Base-by-base conservation (phyloP, 2,113 vertebrate genomes). In the Pachycephala philippinensis region DNA sequence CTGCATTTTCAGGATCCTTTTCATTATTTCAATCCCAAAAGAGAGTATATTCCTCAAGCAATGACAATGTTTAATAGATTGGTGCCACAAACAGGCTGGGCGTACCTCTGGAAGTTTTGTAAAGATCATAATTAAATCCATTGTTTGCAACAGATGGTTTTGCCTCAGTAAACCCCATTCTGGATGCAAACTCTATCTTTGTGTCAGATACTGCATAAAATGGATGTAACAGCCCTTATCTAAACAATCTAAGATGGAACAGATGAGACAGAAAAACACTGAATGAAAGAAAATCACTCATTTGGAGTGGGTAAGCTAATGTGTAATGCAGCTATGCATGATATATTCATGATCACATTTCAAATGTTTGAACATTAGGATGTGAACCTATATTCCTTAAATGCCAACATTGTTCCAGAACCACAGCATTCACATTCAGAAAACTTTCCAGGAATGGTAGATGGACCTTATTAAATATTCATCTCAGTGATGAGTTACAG, bases 51-150 rank as follows among this genome's bases (percentile, higher is more conserved):
- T 71, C 40, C 44, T 68, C 49, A 40, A 60, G 37, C 49, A 82
- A 31, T 47, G 37, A 47, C 3, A 15, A 30, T 0, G 0, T 54
- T 72, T 35, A 68, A 39, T 35, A 83, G 53, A 74, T 3, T 50
- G 30, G 23, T 50, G 47, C 24, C 31, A 75, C 28, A 76, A 84
- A 77, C 13, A 59, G 30, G 8, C 28, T 77, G 47, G 11, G 3
- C 2, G 2, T 50, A 59, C 27, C 44, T 89, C 31, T 82, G 20
- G 68, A 81, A 54, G 10, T 44, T 81, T 79, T 22, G 27, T 65
- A 42, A 66, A 87, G 45, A 45, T 50, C 40, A 76, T 87, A 89
- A 91, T 63, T 66, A 78, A 89, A 82, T 71, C 35, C 12, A 39
- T 4, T 35, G 15, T 45, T 78, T 74, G 31, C 22, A 84, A 68